A percentile compares a stretch with the other conserved stretches of the same genome.
These are phyloP conservation scores for Euspilapteryx auroguttella DNA, from an alignment of 2,888 invertebrate species.

Conservation along the genomic window DNA sequence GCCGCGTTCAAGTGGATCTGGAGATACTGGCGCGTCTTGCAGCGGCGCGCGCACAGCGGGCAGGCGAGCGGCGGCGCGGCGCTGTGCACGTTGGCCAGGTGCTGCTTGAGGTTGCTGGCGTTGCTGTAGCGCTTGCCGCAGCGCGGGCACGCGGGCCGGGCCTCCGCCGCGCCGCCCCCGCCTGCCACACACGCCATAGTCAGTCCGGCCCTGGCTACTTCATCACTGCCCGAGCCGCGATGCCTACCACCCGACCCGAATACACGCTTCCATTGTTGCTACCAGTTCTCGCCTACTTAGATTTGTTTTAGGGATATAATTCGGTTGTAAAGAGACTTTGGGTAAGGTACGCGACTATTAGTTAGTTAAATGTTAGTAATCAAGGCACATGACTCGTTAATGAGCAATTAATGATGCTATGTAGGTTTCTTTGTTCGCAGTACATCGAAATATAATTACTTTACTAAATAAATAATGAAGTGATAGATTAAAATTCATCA, in stretches of 20 bases:
- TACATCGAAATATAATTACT: too few relatives aligned
- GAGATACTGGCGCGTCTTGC: slow-evolving; percentile 72
- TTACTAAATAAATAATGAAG: too few relatives aligned
- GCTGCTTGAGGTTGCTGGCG: slow-evolving; percentile 70
- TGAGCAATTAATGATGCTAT: slow-evolving; percentile 34
- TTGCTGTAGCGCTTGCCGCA: slow-evolving; percentile 71
- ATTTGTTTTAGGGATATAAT: too few relatives aligned
- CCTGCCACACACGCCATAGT: slow-evolving; percentile 26
- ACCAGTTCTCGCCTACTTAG: too few relatives aligned
- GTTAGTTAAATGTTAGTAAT: slow-evolving; percentile 43
- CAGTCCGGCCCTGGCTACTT: slow-evolving; percentile 52
- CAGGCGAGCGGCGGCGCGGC: slow-evolving; percentile 63
- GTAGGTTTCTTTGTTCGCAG: slow-evolving; percentile 20
- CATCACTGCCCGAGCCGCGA: too few relatives aligned
- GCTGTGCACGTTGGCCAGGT: slow-evolving; percentile 69
- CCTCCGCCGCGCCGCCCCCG: slow-evolving; percentile 19
- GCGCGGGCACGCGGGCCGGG: slow-evolving; percentile 64
- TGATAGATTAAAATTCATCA: too few relatives aligned
- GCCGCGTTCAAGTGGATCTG: slow-evolving; percentile 70
- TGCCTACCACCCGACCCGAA: too few relatives aligned
- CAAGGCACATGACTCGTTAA: slow-evolving; percentile 48
- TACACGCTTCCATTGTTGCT: slow-evolving; percentile 20
- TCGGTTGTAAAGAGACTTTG: too few relatives aligned
- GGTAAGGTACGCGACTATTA: too few relatives aligned
- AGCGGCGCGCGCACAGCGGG: slow-evolving; percentile 66